Base-by-base conservation (phyloP, 2,888 invertebrate genomes). In the Oligia fasciuncula region DNA sequence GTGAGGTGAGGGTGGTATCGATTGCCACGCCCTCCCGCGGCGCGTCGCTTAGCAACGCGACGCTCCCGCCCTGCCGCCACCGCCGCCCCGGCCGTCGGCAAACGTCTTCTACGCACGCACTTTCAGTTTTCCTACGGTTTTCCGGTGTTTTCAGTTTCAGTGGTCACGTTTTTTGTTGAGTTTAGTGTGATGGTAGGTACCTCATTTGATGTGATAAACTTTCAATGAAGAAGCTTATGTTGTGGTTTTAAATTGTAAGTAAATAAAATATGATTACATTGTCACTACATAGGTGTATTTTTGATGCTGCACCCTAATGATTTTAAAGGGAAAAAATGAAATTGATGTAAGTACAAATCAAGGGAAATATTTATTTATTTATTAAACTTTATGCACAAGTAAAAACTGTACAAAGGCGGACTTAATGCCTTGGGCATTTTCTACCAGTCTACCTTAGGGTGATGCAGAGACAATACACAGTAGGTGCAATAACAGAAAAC, bases 21-120 rank as follows among this genome's bases (percentile, higher is more conserved):
- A 98, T 98, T 97, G 97, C 97, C 97, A 97, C 97, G 97, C 97
- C 97, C 97, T 95, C 97, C 97, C 97, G 95, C 96, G 94, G 97
- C 95, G 97, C 96, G 97, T 97, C 94, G 97, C 97, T 93, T 93
- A 92, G 97, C 96, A 95, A 97, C 95, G 90, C 90, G 88, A 91
- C 91, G 91, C 87, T 81, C 92, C 93, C 88, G 85, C 89, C 89
- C 85, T 87, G 84, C 86, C 84, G 86, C 88, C 90, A 91, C 70
- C 49, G 76, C 70, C 51, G 76, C 92, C 91, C 91, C 88, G 70
- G 85, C 81, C 87, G 84, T 77, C 89, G 82, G 83, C 85, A 91
- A 90, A 91, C 90, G 87, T 90, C 87, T 91, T 90, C 79, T 79
- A 79, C 73, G 71, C 86, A 83, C 79, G 88, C 85, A 84, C 82